Base-by-base conservation (phyloP, 2,113 vertebrate genomes). In the Neolamprologus sp. region DNA sequence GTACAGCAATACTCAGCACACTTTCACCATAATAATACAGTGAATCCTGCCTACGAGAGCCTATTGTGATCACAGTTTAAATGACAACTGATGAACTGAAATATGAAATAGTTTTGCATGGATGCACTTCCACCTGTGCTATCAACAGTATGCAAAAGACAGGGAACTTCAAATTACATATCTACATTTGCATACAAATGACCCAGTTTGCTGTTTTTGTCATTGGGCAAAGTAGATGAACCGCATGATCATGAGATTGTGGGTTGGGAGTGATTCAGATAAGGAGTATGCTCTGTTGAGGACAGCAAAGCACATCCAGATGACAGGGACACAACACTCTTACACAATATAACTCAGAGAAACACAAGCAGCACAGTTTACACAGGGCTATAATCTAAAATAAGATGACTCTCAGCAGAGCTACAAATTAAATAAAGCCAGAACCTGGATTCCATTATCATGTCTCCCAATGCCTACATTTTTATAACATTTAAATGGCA, bases 371-470 rank as follows among this genome's bases (percentile, higher is more conserved):
- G 90, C 91, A 85, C 60, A 86, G 90, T 95, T 96, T 96, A 96
- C 91, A 89, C 87, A 86, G 93, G 91, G 91, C 93, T 94, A 90
- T 95, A 94, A 95, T 96, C 95, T 95, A 92, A 91, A 95, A 94
- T 88, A 88, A 94, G 92, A 96, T 95, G 94, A 95, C 92, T 95
- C 89, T 93, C 89, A 92, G 93, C 90, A 82, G 91, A 95, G 95
- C 94, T 96, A 96, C 95, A 97, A 96, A 97, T 97, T 96, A 96
- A 96, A 95, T 94, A 93, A 95, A 95, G 91, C 91, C 88, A 83
- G 86, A 95, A 95, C 94, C 96, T 96, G 95, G 93, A 95, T 94
- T 94, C 91, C 93, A 96, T 95, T 95, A 96, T 95, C 91, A 93
- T 96, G 94, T 94, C 91, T 90, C 88, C 92, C 94, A 92, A 86